phyloP scores from a whole-genome alignment of 2,797 vertebrate genomes.

The Argya squamiceps region DNA sequence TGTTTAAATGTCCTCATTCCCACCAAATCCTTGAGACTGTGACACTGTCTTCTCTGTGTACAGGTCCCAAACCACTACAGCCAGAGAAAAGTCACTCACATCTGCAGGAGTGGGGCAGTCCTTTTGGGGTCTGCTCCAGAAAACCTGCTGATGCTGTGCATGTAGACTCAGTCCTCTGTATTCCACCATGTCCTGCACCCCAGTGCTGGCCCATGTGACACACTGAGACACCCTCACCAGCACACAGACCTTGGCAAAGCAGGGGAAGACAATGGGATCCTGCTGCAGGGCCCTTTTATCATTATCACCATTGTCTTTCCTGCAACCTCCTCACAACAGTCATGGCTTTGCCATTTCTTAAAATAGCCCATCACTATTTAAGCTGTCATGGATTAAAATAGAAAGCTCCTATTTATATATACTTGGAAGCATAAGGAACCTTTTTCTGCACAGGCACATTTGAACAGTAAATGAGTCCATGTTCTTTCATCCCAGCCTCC shows the following conservation, averaged over 20 bases:
- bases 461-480: background rate
- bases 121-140: background rate
- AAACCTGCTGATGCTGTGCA: background rate
- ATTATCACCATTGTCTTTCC: background rate
- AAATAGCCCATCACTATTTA: slow-evolving; percentile 16
- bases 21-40: background rate
- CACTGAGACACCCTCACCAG: background rate
- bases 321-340: background rate
- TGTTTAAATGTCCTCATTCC: background rate
- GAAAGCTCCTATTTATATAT: slow-evolving; percentile 2
- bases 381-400: slow-evolving; percentile 27
- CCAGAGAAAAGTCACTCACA: background rate
- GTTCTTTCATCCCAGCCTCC: background rate
- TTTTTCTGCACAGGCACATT: background rate
- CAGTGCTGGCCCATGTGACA: background rate
- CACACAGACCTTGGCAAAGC: background rate
- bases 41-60: background rate
- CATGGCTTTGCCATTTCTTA: background rate
- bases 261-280: background rate
- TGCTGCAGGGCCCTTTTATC: background rate
- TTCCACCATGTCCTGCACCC: background rate
- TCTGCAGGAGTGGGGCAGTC: background rate
- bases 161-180: background rate
- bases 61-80: background rate
- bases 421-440: background rate